Conservation (phyloP, 1,140 invertebrate species). For the Lepidurus arcticus region DNA sequence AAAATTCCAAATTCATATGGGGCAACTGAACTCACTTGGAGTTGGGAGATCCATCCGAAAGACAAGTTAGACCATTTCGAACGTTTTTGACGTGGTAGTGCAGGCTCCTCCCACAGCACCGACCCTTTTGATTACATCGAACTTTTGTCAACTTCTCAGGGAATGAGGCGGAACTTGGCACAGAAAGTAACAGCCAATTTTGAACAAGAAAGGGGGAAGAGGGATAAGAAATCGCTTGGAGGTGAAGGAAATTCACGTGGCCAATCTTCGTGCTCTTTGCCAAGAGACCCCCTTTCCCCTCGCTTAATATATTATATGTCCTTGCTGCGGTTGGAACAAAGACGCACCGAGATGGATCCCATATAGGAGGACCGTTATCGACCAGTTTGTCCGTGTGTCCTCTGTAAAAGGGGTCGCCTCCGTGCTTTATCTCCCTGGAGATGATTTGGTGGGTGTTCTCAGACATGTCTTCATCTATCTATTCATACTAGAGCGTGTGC, state of each 20-base stretch:
- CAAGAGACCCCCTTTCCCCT: neutral
- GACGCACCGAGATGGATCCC: conserved; percentile 6
- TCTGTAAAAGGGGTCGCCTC: conserved; percentile 3
- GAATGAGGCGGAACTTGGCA: too few species aligned
- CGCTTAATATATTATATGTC: neutral
- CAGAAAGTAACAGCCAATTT: too few species aligned
- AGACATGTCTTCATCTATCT: conserved; percentile 15
- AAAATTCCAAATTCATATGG: too few species aligned
- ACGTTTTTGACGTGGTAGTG: too few species aligned
- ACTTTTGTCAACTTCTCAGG: too few species aligned
- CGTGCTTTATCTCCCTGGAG: conserved; percentile 20
- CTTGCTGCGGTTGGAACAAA: neutral
- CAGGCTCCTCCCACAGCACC: too few species aligned
- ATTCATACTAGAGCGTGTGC: neutral
- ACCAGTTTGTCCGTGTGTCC: conserved; percentile 11
- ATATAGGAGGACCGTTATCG: neutral
- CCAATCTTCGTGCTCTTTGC: neutral
- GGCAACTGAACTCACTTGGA: too few species aligned
- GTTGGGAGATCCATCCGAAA: too few species aligned
- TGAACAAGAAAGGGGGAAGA: too few species aligned
- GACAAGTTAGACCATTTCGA: too few species aligned
- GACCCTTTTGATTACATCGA: too few species aligned
- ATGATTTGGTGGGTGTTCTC: neutral
- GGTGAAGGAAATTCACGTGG: neutral
- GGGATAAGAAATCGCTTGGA: too few species aligned